Evolutionary conservation across 1,140 invertebrate species (phyloP).

Genomic region (Megathymus violae): DNA sequence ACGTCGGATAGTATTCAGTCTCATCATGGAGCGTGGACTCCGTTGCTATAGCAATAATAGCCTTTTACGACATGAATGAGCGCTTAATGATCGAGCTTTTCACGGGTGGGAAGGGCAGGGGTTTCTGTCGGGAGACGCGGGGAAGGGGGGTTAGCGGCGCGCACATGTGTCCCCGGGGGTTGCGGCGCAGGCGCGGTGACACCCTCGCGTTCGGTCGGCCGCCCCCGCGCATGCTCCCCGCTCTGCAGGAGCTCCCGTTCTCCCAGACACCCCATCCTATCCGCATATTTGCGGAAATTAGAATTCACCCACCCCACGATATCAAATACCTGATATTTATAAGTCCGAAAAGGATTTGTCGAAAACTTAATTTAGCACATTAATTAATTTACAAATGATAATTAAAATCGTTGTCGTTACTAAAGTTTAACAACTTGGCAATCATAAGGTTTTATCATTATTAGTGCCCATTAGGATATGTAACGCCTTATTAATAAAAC

Average conservation of each 20-base stretch:
- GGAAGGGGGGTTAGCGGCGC: slow-evolving; percentile 45
- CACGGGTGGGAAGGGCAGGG: slow-evolving; percentile 46
- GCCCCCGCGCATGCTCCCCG: slow-evolving; percentile 46
- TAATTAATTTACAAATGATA: too few relatives aligned
- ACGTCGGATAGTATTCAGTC: neutral
- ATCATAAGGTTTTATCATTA: neutral
- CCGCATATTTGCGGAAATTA: slow-evolving; percentile 78
- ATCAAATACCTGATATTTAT: slow-evolving; percentile 45
- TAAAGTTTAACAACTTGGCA: neutral
- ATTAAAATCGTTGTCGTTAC: too few relatives aligned
- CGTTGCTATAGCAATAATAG: slow-evolving; percentile 54
- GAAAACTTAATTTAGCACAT: too few relatives aligned
- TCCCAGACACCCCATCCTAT: slow-evolving; percentile 57
- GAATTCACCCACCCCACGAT: slow-evolving; percentile 62
- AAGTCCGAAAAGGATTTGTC: slow-evolving; percentile 43
- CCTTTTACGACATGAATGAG: slow-evolving; percentile 66
- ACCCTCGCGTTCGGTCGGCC: slow-evolving; percentile 47
- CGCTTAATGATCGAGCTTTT: slow-evolving; percentile 70
- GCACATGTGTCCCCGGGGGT: slow-evolving; percentile 66
- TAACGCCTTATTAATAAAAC: slow-evolving; percentile 5
- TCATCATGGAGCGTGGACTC: neutral
- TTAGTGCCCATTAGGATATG: neutral
- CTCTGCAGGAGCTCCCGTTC: slow-evolving; percentile 74
- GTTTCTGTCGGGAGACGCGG: slow-evolving; percentile 36
- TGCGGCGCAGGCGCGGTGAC: slow-evolving; percentile 62